Base-by-base conservation (phyloP, 1,140 invertebrate species). In the Diabrotica undecimpunctata region DNA sequence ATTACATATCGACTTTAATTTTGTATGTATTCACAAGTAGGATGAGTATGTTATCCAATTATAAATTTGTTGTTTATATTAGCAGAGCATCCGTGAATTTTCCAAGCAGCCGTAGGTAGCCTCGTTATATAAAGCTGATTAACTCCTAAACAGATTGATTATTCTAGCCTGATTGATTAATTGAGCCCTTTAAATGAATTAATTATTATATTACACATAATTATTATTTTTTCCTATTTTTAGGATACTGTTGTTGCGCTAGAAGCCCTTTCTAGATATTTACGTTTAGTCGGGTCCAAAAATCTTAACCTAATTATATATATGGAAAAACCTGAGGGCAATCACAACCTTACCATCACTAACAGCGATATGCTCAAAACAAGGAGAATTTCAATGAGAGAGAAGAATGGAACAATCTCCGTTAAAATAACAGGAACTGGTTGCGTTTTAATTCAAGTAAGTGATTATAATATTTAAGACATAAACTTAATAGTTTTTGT, bases 241-340 rank as follows among this genome's bases (percentile, higher is more conserved):
- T 80, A 87, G 77, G 87, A 88, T 65, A 87, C 86, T 0, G 81
- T 85, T 0, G 79, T 87, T 5, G 86, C 83, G 7, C 74, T 88
- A n/a, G 84, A 87, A 65, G 86, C 86, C 5, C 74, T 88, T 0
- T 76, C 84, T 0, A 81, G 80, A 66, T 87, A 85, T 66, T 82
- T 83, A 8, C 12, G 61, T 9, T 61, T 74, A 7, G 64, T 74
- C 39, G 67, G 69, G 7, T 61, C 55, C 10, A 67, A 72, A 50
- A 53, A 67, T 41, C 41, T 74, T 10, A 64, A 73, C 36, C 57
- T 78, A 37, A 57, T 68, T 14, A 62, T 76, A 12, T 53, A 67
- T 7, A 13, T 76, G 8, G 10, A 61, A 36, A 63, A 71, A 5
- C 8, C 62, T 6, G 51, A 67, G 11, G 63, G 71, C 56, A 51